Base-by-base conservation (phyloP, 2,113 vertebrate species). In the Ariopsis seemanni region DNA sequence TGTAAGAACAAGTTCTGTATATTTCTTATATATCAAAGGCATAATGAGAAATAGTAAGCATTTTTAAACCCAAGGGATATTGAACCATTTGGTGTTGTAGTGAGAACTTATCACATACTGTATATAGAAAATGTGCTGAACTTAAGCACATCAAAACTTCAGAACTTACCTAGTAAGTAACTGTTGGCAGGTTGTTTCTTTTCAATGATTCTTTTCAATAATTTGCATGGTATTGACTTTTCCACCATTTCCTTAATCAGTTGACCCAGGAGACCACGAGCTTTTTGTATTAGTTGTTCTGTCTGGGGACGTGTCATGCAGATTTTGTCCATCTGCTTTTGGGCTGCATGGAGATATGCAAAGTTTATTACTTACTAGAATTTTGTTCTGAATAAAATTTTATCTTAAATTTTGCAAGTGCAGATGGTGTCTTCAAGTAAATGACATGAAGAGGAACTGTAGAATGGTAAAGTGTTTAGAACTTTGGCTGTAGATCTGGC, bases 171-270 rank as follows among this genome's bases (percentile, higher is more conserved):
- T 8, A 86, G 60, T 4, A 82, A 27, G 42, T 85, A 84, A 1
- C 11, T 4, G 9, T 84, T 83, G 2, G 14, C 42, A 79, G 58
- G 1, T 6, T 83, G 53, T 22, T 62, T 42, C 1, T 22, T 58
- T 8, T 69, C 5, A 63, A 84, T 77, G 1, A 90, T 86, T 53
- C 18, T 0, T 60, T 48, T 55, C 34, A 88, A 12, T n/a, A 86
- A 52, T 62, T 80, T 83, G 71, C 69, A 86, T 58, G 89, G 27
- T 52, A 84, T 17, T 63, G 87, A 84, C 55, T 79, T 80, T 42
- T 67, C 60, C 20, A 20, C 22, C 18, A 90, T 88, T 18, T 82
- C 15, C 48, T 79, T 8, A 27, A 79, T 80, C 34, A 88, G 63
- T 14, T 58, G 22, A 7, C 88, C 42, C 15, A 90, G 58, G 42